These are phyloP conservation scores for Antechinus stuartii DNA, from an alignment of 2,113 vertebrate species.

Conservation along the genomic window DNA sequence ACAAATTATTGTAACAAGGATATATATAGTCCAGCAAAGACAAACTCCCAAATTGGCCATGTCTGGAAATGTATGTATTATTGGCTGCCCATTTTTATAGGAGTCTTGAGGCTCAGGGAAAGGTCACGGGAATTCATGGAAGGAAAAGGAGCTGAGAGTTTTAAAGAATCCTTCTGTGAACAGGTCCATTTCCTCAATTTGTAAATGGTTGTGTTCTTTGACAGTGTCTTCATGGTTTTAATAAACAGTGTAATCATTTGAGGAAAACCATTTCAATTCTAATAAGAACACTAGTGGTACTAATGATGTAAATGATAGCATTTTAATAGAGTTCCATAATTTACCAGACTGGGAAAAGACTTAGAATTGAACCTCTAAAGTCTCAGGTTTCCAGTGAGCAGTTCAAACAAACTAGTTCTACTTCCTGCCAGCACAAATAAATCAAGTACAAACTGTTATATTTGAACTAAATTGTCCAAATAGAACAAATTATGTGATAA, in stretches of 20 bases:
- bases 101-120: not conserved
- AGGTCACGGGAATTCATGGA: constrained; percentile 21
- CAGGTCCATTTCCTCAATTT: constrained; percentile 51
- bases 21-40: not conserved
- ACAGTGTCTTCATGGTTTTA: constrained; percentile 70
- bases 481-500: constrained; percentile 46
- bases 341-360: constrained; percentile 72
- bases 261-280: constrained; percentile 75
- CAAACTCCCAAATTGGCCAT: not conserved
- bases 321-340: constrained; percentile 73
- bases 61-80: not conserved
- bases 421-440: constrained; percentile 75
- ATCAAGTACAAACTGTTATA: constrained; percentile 65
- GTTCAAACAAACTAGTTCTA: constrained; percentile 62
- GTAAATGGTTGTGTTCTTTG: constrained; percentile 61
- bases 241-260: constrained; percentile 70
- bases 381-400: constrained; percentile 61
- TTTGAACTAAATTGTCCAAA: constrained; percentile 68
- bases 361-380: constrained; percentile 66
- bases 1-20: not conserved
- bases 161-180: not conserved
- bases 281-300: constrained; percentile 70
- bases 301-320: constrained; percentile 71
- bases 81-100: not conserved
- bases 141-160: not conserved